Evolutionary conservation across 1,140 invertebrate species (phyloP), one percentile per base, ranked within the genome.

Genomic region (Pseudachorutes palmiensis): DNA sequence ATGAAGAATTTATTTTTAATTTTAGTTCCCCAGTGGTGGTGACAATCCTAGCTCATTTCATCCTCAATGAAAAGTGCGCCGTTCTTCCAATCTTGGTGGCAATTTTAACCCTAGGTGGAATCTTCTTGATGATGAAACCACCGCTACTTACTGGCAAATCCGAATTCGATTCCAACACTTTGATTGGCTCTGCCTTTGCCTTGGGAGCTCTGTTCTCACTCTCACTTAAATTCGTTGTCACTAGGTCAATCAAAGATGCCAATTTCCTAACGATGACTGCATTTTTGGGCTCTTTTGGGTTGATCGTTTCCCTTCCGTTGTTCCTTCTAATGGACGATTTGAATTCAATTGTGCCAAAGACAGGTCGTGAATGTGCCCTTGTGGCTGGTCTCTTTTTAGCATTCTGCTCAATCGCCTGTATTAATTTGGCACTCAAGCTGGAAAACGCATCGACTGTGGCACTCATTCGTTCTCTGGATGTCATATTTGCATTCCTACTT

Each of bases 11-110:
- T 9, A 45, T 45, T 45, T 45, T 12, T 19, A 45, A 19, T 45
- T 45, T 12, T 19, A 45, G 36, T 45, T 45, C 36, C 19, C 36
- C 36, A 12, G 36, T 45, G 9, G 36, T 45, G 36, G 36, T 45
- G 1, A 67, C 62, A 9, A 28, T 70, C 29, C 14, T 70, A 9
- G 65, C 69, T 29, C 69, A 67, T 64, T 67, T 70, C 41, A 12
- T 70, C n/a, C 26, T 72, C 0, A 41, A 45, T 0, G 70, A 72
- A 45, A 58, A 63, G 62, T 68, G 66, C 26, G 67, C 62, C 1
- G 2, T 66, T 30, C 26, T 69, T 22, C 51, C 57, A 3, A 45
- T 68, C 1, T 16, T 66, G 14, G 49, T 63, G 2, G 67, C 70
- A 1, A 1, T 68, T 31, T 24, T 66, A 14, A 64, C 70, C 3